A percentile compares a stretch with the other conserved stretches of the same genome.
Evolutionary conservation across 2,113 vertebrate genomes (phyloP).

Genomic region (Perca fluviatilis): DNA sequence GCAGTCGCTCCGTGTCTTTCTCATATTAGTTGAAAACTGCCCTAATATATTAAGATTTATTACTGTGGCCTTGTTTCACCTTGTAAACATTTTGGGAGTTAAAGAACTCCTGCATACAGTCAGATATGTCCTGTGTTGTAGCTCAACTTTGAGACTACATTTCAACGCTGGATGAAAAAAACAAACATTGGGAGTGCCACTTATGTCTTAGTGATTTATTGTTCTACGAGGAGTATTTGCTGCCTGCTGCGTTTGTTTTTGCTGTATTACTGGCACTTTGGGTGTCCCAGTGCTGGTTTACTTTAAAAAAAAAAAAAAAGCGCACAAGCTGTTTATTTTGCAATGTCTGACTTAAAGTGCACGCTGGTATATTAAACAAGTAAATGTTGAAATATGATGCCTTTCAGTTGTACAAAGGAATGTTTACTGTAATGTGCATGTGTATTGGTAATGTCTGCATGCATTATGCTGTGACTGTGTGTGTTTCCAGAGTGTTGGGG

Average conservation of each 20-base stretch:
- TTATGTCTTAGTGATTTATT: conserved; percentile 52
- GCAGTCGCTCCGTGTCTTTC: neutral
- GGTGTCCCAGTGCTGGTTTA: conserved; percentile 42
- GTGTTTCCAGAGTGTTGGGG: conserved; percentile 91
- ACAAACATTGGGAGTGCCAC: conserved; percentile 20
- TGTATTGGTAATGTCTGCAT: conserved; percentile 1
- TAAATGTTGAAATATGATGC: neutral
- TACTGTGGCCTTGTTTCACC: neutral
- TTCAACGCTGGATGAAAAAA: neutral
- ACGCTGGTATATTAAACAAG: neutral
- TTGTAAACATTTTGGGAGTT: neutral
- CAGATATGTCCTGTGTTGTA: neutral
- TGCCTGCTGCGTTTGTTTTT: conserved; percentile 47
- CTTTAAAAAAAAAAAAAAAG: neutral
- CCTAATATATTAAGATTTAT: neutral
- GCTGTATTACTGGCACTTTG: conserved; percentile 21
- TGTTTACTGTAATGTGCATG: neutral
- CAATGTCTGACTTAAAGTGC: neutral
- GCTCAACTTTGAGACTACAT: neutral
- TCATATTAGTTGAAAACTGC: neutral
- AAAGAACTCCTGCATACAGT: conserved; percentile 3
- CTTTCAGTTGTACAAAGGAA: neutral
- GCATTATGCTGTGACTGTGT: conserved; percentile 32
- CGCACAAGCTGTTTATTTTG: conserved; percentile 12
- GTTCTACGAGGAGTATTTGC: conserved; percentile 6